Evolutionary conservation across 2,797 vertebrate species (phyloP).

Genomic region (Valencia hispanica): DNA sequence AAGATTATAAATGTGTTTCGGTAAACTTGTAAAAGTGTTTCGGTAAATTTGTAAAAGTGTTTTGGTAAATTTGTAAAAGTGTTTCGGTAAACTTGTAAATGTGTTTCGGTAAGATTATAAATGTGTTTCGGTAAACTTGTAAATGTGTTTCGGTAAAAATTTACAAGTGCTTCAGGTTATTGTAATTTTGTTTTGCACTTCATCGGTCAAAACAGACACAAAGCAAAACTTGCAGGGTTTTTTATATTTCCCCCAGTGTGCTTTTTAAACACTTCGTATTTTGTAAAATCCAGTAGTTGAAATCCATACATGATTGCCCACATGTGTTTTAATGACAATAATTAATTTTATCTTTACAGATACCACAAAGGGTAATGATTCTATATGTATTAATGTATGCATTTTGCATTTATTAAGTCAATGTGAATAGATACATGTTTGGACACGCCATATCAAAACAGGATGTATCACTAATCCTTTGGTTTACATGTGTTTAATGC

Average conservation of each 20-base stretch:
- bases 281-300: neutral
- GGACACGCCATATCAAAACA: neutral
- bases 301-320: neutral
- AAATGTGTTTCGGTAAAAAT: no score
- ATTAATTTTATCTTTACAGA: neutral
- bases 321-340: no score
- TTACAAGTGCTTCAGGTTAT: no score
- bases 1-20: no score
- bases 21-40: no score
- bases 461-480: neutral
- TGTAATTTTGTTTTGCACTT: no score
- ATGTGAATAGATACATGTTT: neutral
- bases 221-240: neutral
- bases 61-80: no score
- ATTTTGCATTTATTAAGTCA: neutral
- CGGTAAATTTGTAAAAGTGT: no score
- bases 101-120: no score
- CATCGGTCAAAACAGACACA: neutral
- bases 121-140: no score
- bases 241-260: neutral
- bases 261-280: neutral
- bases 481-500: constrained; percentile 22
- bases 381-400: neutral
- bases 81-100: no score
- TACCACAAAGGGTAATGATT: neutral